Conservation (phyloP, 1,140 invertebrate genomes). For the Littorina saxatilis region DNA sequence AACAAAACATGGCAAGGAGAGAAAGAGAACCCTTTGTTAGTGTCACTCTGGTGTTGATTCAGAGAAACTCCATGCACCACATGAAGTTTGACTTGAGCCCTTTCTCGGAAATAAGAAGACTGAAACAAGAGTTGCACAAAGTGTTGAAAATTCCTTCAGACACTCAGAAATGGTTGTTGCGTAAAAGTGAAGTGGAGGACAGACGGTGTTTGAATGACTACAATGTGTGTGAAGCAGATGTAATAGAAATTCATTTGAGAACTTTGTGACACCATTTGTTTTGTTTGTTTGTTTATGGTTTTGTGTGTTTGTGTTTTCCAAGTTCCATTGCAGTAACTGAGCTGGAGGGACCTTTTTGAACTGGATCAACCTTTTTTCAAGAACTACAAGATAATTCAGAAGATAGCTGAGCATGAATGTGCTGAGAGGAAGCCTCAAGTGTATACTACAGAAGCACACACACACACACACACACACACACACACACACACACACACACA, state of each 20-base stretch:
- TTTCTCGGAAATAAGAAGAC: neutral
- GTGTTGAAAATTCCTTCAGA: neutral
- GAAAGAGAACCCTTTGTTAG: slow-evolving; percentile 17
- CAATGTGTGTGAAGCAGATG: slow-evolving; percentile 6
- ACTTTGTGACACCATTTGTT: neutral
- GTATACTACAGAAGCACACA: no score
- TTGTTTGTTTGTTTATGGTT: slow-evolving; percentile 4
- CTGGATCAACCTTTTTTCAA: no score
- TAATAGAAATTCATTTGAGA: slow-evolving; percentile 12
- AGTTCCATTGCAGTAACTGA: no score
- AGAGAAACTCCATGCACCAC: slow-evolving; percentile 2
- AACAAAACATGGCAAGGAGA: neutral
- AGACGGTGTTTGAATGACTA: slow-evolving; percentile 5
- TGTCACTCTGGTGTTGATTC: neutral
- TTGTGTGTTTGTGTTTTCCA: neutral
- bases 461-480: no score
- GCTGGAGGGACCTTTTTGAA: no score
- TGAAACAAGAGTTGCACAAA: neutral
- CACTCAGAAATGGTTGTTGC: slow-evolving; percentile 6
- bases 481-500: no score
- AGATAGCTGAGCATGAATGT: no score
- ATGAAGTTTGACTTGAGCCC: slow-evolving; percentile 28
- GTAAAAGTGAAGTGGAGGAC: slow-evolving; percentile 4
- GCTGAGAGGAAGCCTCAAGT: no score
- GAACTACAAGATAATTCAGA: no score